Evolutionary conservation across 2,888 invertebrate species (phyloP), one percentile per base, ranked within the genome.

Genomic region (Bhutanitis thaidina): DNA sequence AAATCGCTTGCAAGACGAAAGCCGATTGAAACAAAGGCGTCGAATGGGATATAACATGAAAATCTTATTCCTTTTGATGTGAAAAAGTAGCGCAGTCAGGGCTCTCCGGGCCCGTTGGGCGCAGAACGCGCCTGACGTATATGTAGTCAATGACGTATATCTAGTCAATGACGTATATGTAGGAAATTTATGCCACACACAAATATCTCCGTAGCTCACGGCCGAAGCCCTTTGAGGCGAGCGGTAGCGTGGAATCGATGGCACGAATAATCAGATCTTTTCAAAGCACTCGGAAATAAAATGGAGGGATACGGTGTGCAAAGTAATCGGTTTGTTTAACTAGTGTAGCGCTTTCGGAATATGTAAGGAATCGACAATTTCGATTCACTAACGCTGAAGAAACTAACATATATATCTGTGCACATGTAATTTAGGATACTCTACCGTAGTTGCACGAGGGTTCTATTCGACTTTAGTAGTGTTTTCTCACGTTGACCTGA

Each of bases 21-120:
- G 15, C 4, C n/a, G 29, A 13, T 46, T 54, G 54, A 61, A 58
- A 67, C 67, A 66, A 65, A 67, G 60, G 57, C 54, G 46, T 53
- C 45, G 52, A 56, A 55, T 49, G 51, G 58, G 59, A 61, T 63
- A 59, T 69, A 63, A 61, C 64, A 62, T 63, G 62, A 66, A 64
- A 67, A 65, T 65, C 60, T 56, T 55, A 54, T 64, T 58, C 53
- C 64, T 56, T 67, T 67, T 66, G 67, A 71, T 67, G 58, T 65
- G 39, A 52, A 57, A 60, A 56, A 55, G 52, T 57, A 13, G 35
- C 40, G 16, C 3, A 34, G 34, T 35, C 41, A 35, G 41, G 25
- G 32, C 27, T 35, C 15, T 8, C 39, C 40, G 39, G n/a, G 34
- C 32, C 12, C 34, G 47, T 35, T 47, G 34, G 47, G 25, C 34